phyloP scores from a whole-genome alignment of 1,140 invertebrate species.

The Ditylenchus dipsaci region DNA sequence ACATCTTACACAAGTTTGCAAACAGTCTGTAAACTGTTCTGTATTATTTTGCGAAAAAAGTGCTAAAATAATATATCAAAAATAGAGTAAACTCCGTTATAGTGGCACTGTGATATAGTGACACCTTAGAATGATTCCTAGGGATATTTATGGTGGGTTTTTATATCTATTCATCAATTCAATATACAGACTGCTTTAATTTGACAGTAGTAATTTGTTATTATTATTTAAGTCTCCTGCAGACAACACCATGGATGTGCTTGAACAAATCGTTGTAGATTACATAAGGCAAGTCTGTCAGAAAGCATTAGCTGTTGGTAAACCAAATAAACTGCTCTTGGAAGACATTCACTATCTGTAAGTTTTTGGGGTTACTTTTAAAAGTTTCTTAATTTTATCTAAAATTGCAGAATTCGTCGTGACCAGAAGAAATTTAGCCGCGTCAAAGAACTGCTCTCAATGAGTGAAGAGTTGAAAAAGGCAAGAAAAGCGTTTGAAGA shows the following conservation, averaged over 20 bases:
- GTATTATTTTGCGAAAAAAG: too few relatives aligned
- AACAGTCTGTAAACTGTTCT: too few relatives aligned
- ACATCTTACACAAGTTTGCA: too few relatives aligned
- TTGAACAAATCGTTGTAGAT: slow-evolving; percentile 95
- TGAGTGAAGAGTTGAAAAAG: slow-evolving; percentile 98
- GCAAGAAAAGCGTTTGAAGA: slow-evolving; percentile 99
- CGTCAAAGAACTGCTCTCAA: slow-evolving; percentile 90
- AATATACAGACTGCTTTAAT: too few relatives aligned
- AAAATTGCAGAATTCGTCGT: slow-evolving; percentile 71
- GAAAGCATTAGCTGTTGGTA: slow-evolving; percentile 89
- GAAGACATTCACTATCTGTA: slow-evolving; percentile 73
- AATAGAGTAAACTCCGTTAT: too few relatives aligned
- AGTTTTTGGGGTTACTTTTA: not conserved
- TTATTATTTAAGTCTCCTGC: slow-evolving; percentile 68
- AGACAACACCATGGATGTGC: slow-evolving; percentile 92
- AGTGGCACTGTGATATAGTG: too few relatives aligned
- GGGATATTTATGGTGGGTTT: too few relatives aligned
- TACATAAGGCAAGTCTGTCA: slow-evolving; percentile 76
- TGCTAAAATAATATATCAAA: too few relatives aligned
- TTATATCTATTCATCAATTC: too few relatives aligned
- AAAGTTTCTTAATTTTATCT: slow-evolving; percentile 9
- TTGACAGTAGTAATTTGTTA: too few relatives aligned
- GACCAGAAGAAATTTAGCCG: slow-evolving; percentile 93
- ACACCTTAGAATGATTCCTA: too few relatives aligned
- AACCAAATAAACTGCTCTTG: slow-evolving; percentile 85